Conservation (phyloP, 1,140 invertebrate genomes). For the Drosophila sturtevanti region DNA sequence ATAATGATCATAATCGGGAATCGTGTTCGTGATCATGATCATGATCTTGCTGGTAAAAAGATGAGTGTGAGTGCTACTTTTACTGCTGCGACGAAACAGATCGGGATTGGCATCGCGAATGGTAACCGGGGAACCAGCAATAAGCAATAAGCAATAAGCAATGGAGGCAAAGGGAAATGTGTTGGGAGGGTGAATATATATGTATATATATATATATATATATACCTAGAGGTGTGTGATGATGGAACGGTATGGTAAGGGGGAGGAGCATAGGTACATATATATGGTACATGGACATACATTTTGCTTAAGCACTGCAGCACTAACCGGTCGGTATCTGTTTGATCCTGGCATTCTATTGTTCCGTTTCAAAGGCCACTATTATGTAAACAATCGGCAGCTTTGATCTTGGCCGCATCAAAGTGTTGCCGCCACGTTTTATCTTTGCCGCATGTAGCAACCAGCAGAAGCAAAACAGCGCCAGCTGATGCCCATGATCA, state of each 20-base stretch:
- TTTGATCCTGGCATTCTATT: conserved; percentile 83
- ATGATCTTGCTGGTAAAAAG: conserved; percentile 27
- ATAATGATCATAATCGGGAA: background rate
- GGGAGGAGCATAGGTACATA: no score
- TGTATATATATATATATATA: no score
- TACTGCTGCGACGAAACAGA: conserved; percentile 29
- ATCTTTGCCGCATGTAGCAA: conserved; percentile 75
- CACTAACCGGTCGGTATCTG: conserved; percentile 72
- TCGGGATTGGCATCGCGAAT: background rate
- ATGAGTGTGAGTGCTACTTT: conserved; percentile 50
- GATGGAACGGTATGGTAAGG: no score
- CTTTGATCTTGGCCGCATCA: conserved; percentile 83
- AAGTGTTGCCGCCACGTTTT: conserved; percentile 80
- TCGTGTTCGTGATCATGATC: conserved; percentile 18
- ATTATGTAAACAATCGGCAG: conserved; percentile 83
- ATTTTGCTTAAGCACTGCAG: conserved; percentile 70
- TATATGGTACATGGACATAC: conserved; percentile 68
- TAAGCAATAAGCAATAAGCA: background rate
- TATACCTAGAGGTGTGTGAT: no score
- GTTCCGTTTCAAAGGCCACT: conserved; percentile 83
- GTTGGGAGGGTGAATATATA: background rate
- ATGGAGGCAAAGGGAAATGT: background rate
- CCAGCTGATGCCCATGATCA: conserved; percentile 34
- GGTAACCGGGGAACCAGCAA: no score
- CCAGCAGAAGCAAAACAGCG: conserved; percentile 40